Evolutionary conservation across 2,888 invertebrate genomes (phyloP).

Genomic region (Pseudanteris insignis): DNA sequence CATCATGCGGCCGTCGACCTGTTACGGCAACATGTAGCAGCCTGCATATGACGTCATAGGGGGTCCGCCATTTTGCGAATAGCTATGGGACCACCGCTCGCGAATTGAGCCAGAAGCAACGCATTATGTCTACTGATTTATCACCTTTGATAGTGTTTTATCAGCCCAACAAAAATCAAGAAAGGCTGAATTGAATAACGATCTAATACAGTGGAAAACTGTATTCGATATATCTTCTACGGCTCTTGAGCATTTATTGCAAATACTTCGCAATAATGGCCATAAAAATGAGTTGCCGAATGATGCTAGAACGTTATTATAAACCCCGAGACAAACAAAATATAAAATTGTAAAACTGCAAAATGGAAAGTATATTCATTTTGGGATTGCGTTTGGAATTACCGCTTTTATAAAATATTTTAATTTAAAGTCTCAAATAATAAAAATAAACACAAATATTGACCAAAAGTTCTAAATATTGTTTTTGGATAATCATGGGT

Average conservation of each 20-base stretch:
- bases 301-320: slow-evolving; percentile 14
- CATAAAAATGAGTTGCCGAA: slow-evolving; percentile 13
- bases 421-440: neutral
- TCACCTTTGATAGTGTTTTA: too few species aligned
- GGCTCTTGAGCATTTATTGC: slow-evolving; percentile 2
- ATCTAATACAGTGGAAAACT: slow-evolving; percentile 6
- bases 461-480: slow-evolving; percentile 1
- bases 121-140: too few species aligned
- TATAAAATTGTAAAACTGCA: neutral
- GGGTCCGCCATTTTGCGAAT: too few species aligned
- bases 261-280: slow-evolving; percentile 5
- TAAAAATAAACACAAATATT: slow-evolving; percentile 8
- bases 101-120: too few species aligned
- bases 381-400: slow-evolving; percentile 2
- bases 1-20: too few species aligned
- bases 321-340: neutral
- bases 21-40: too few species aligned
- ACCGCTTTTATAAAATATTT: neutral
- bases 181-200: too few species aligned
- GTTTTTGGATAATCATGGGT: neutral
- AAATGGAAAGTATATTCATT: slow-evolving; percentile 17
- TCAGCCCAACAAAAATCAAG: too few species aligned
- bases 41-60: too few species aligned
- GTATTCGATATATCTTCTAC: neutral
- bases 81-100: too few species aligned